These are phyloP conservation scores for Ochropacha duplaris DNA, from an alignment of 2,888 invertebrate species.

Conservation along the genomic window DNA sequence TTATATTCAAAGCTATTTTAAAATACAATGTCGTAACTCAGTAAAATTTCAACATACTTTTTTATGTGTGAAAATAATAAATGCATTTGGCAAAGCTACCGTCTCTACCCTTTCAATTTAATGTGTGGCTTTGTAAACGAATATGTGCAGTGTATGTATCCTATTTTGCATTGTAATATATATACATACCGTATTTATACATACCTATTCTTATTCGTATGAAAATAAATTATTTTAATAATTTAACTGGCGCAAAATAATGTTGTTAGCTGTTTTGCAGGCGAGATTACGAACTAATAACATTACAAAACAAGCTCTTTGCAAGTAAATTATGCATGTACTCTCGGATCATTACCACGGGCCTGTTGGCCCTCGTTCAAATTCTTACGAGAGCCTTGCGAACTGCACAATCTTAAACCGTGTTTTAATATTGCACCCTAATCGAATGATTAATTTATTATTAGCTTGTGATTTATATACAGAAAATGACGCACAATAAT, in stretches of 20 bases:
- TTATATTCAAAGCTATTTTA: constrained; percentile 36
- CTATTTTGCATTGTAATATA: no score
- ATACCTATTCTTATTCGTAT: constrained; percentile 48
- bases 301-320: constrained; percentile 81
- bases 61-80: neutral
- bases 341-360: constrained; percentile 80
- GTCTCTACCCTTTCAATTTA: constrained; percentile 30
- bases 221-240: constrained; percentile 80
- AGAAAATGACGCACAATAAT: neutral
- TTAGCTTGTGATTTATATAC: neutral
- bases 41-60: constrained; percentile 9
- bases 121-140: constrained; percentile 37
- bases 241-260: constrained; percentile 72
- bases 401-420: constrained; percentile 33
- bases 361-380: constrained; percentile 64
- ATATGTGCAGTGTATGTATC: constrained; percentile 45
- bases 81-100: neutral
- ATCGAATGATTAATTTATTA: constrained; percentile 25
- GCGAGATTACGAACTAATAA: constrained; percentile 82
- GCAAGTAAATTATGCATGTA: constrained; percentile 81
- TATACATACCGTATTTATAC: no score
- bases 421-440: constrained; percentile 35
- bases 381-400: constrained; percentile 59
- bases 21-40: constrained; percentile 4
- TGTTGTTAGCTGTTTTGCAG: constrained; percentile 75